Base-by-base conservation (phyloP, 2,888 invertebrate species). In the Emesis castigata region DNA sequence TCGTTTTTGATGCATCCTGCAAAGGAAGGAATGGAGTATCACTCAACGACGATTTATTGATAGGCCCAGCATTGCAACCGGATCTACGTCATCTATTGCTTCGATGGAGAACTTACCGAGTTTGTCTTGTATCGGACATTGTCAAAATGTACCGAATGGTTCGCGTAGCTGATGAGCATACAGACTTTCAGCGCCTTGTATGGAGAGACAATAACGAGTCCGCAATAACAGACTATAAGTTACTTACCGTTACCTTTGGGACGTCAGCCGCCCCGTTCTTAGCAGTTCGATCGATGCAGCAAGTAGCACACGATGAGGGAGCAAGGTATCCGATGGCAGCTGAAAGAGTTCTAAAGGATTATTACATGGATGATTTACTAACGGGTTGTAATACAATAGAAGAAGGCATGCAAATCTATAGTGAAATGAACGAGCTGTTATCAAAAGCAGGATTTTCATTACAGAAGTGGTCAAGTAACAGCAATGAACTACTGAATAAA, bases 81-180 rank as follows among this genome's bases (percentile, higher is more conserved):
- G 75, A 83, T 22, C 22, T 85, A 20, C 22, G 74, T 3, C 73
- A 73, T 16, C 48, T 84, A n/a, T n/a, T 84, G 7, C 62, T 81
- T 56, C n/a, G 80, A 5, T 83, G 75, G 71, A 56, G 83, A 11
- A 5, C 3, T 1, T 69, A 78, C 56, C 69, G 31, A 8, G 73
- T 80, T 14, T 34, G 64, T 31, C 34, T 83, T 3, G 44, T 72
- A 11, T 75, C 81, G 3, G 83, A 83, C 48, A 39, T 81, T 18
- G 56, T 73, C n/a, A 71, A 80, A 56, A 83, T 81, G 81, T 83
- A 83, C 31, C 26, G 81, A 5, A 73, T 75, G 18, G 65, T 83
- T 9, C 14, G 1, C 0, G 69, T 79, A 4, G 6, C 26, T 53
- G 39, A 74, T 16, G 62, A 77, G 14, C 64, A 83, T 16, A 48